Conservation (phyloP, 2,888 invertebrate species). For the Pantelozetes paolii region DNA sequence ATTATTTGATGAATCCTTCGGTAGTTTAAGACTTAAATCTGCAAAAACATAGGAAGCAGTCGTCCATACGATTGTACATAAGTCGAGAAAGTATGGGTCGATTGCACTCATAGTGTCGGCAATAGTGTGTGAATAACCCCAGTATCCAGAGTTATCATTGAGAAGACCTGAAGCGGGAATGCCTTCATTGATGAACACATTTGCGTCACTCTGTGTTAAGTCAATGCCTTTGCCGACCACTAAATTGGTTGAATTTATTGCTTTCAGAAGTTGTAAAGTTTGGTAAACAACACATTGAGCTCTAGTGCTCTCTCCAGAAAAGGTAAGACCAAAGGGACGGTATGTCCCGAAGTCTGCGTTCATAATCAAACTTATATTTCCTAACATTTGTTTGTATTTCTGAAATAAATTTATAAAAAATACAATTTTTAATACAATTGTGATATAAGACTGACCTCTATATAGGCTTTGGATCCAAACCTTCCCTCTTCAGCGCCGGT, state of each 20-base stretch:
- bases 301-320: constrained; percentile 59
- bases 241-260: constrained; percentile 63
- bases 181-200: constrained; percentile 56
- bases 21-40: constrained; percentile 57
- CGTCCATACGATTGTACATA: constrained; percentile 72
- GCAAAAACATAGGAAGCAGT: constrained; percentile 70
- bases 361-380: constrained; percentile 69
- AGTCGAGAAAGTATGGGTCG: constrained; percentile 65
- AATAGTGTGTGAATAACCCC: constrained; percentile 70
- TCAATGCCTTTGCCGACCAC: constrained; percentile 44
- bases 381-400: constrained; percentile 53
- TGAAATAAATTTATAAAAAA: background rate
- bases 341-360: constrained; percentile 80
- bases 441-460: constrained; percentile 50
- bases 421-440: background rate
- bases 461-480: constrained; percentile 65
- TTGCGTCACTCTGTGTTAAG: constrained; percentile 49
- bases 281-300: constrained; percentile 58
- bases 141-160: constrained; percentile 67
- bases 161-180: constrained; percentile 67
- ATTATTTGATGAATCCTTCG: background rate
- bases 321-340: constrained; percentile 65
- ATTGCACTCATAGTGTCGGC: constrained; percentile 75
- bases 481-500: constrained; percentile 72
- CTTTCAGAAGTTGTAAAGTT: constrained; percentile 63